These are phyloP conservation scores for Talpa occidentalis DNA, from an alignment of 2,113 vertebrate species.

Conservation along the genomic window DNA sequence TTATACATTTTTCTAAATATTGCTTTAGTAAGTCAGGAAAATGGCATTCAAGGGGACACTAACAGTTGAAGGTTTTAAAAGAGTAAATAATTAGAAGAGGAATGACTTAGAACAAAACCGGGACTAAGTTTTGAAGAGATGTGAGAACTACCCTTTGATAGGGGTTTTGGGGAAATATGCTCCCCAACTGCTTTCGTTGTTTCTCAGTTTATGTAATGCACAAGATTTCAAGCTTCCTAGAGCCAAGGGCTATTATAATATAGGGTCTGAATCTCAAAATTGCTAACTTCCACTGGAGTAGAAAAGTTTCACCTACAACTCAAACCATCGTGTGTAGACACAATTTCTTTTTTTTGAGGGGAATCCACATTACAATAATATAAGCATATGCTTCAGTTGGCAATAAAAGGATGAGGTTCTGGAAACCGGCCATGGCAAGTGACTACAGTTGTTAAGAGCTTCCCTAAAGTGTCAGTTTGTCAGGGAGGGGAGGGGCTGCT, in stretches of 20 bases:
- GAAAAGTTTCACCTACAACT: not conserved
- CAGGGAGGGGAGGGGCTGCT: not conserved
- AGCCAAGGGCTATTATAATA: not conserved
- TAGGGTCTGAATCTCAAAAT: not conserved
- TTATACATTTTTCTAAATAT: constrained; percentile 20
- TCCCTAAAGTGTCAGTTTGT: not conserved
- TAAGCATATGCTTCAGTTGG: not conserved
- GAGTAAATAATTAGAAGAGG: constrained; percentile 25
- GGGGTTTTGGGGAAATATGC: not conserved
- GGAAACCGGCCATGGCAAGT: too few species aligned
- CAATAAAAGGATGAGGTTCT: too few species aligned
- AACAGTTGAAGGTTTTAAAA: not conserved
- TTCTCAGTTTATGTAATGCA: not conserved
- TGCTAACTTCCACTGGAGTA: not conserved
- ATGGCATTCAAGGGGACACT: constrained; percentile 10
- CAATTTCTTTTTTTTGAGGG: not conserved
- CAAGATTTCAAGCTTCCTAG: not conserved
- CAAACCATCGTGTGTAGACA: not conserved
- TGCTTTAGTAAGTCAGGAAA: constrained; percentile 38
- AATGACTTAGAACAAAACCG: not conserved
- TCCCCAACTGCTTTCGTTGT: not conserved
- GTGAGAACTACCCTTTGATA: not conserved
- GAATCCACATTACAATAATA: not conserved
- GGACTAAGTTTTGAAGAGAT: not conserved
- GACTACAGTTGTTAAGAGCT: too few species aligned